Evolutionary conservation across 2,888 invertebrate species (phyloP), one percentile per base, ranked within the genome.

Genomic region (Syrphus vitripennis): DNA sequence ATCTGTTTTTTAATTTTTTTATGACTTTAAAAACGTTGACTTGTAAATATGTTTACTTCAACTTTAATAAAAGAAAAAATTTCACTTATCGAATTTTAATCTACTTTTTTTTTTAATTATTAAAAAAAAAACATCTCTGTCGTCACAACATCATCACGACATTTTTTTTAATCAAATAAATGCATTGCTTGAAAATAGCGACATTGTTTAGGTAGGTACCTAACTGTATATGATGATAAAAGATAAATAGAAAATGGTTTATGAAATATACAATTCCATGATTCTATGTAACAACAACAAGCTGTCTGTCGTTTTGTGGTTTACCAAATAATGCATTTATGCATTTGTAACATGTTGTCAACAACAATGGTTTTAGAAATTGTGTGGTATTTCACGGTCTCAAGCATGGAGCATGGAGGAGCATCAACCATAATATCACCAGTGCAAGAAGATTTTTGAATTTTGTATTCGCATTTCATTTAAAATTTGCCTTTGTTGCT

Each of bases 171-270:
- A 63, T 40, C 42, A 63, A 63, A 63, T 42, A 40, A 40, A 61
- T 61, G 61, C 61, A 63, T 63, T 16, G 24, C 26, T 42, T 5
- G 24, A 40, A 10, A n/a, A 24, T 5, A n/a, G n/a, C 14, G 6
- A 16, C 2, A 3, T 10, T 34, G 10, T 2, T 9, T 34, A 34
- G 3, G 34, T 34, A 31, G 1, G 6, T 31, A 31, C 45, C 7
- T 21, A 21, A 21, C 10, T 12, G 0, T 12, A n/a, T n/a, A n/a
- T n/a, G n/a, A n/a, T n/a, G n/a, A n/a, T 37, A 14, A 59, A 57
- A 76, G 70, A 50, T 65, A 53, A 24, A 61, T 40, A 61, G 21
- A 57, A 55, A 40, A n/a, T 34, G n/a, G 48, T 21, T 69, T 26
- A 7, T n/a, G 24, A 77, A 70, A 76, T 48, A 48, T 19, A 70